Evolutionary conservation across 2,113 vertebrate genomes (phyloP), one percentile per base, ranked within the genome.

Genomic region (Polypterus bichir): DNA sequence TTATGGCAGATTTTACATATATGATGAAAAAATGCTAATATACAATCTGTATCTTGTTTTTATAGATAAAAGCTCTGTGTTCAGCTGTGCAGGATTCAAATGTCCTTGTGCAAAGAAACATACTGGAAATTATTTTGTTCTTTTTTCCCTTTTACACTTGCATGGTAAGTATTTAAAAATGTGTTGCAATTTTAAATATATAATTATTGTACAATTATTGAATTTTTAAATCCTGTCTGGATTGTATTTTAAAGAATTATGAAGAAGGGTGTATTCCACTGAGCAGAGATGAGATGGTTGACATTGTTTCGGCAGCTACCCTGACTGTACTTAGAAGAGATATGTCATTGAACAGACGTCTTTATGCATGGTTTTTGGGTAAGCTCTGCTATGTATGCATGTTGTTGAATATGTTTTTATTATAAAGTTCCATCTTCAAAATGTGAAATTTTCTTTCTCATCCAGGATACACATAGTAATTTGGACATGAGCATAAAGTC

Each of bases 331-430:
- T 98, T 69, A 90, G 94, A 62, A 89, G 96, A 77, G 96, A 98
- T 73, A 98, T 97, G 96, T 98, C 94, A 51, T 85, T 97, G 10
- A 98, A 97, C 68, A 86, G 96, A 73, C 89, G 94, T 48, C 83
- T 98, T 10, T 98, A 95, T 1, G 94, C 92, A 0, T 98, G 96
- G 96, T 70, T 98, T 6, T 82, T 97, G 74, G 96, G 96, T 97
- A 81, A 68, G 4, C 11, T 52, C 46, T 65, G 3, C 27, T 10
- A 56, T 5, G 44, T 49, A 4, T 4, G 9, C 1, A 4, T 5
- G 27, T 45, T 1, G 27, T 27, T 27, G 27, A 27, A 27, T 27
- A 27, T 27, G 27, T 27, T 27, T 27, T 27, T 27, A 27, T 27
- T 27, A 27, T 27, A 27, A 27, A 27, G 27, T 27, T 27, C 27